Evolutionary conservation across 2,888 invertebrate species (phyloP), one percentile per base, ranked within the genome.

Genomic region (Ditylenchus weischeri): DNA sequence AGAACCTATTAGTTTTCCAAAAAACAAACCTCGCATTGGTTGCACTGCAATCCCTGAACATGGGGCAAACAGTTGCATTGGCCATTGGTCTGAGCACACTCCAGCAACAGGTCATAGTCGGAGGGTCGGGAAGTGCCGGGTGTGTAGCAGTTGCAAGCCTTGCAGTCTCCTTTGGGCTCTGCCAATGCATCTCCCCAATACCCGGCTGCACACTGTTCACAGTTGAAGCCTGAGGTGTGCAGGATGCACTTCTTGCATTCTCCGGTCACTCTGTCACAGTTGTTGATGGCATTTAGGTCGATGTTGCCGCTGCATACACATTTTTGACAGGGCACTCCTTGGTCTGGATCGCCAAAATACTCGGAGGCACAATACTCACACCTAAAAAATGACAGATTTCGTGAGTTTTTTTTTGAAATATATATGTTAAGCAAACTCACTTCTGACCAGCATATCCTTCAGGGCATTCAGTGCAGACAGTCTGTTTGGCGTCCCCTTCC

Each of bases 311-410:
- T 86, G 77, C 87, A 87, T 62, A 83, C 81, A 77, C 87, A 87
- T 38, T 77, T 80, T 68, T 80, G 73, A 74, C 87, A 87, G 11
- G 81, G 73, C 15, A 76, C 74, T 7, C 84, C 85, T 73, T 87
- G 86, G 64, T 87, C 86, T 0, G 93, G 91, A 82, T 94, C 92
- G 0, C 95, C 96, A 82, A 88, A 93, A 86, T 90, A 95, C 1
- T 95, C 95, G 84, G 96, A 96, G 5, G 92, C 90, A 82, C 96
- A 98, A 19, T 90, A 88, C 80, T 98, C 94, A 84, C 96, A 98
- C 86, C 62, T 62, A 38, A 29, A 50, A 48, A 48, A 5, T n/a
- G n/a, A n/a, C n/a, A n/a, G n/a, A n/a, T n/a, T n/a, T n/a, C n/a
- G 29, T 29, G 29, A 29, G 5, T 29, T 29, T 29, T 29, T 29